These are phyloP conservation scores for Varroa destructor DNA, from an alignment of 1,140 invertebrate species.

Conservation along the genomic window DNA sequence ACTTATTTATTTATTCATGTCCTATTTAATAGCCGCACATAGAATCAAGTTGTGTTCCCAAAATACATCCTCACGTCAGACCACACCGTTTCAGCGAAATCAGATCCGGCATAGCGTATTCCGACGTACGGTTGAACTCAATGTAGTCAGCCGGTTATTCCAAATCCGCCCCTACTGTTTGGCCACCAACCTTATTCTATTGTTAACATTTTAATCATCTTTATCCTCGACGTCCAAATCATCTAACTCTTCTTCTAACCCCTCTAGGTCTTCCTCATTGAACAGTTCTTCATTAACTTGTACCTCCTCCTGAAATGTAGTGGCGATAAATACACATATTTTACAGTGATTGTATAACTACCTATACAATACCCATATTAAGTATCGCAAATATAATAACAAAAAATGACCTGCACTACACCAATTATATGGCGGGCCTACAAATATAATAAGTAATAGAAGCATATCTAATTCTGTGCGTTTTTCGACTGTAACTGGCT, in stretches of 20 bases:
- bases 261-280: slow-evolving; percentile 65
- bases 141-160: no score
- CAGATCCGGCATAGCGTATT: no score
- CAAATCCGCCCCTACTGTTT: no score
- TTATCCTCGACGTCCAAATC: slow-evolving; percentile 35
- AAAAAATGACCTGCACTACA: slow-evolving; percentile 26
- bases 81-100: no score
- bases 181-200: no score
- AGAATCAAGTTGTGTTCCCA: no score
- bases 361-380: not conserved
- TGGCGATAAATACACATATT: slow-evolving; percentile 31
- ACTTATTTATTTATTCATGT: no score
- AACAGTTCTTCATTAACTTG: slow-evolving; percentile 93
- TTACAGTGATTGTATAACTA: slow-evolving; percentile 14
- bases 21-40: no score
- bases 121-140: no score
- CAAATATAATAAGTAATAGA: not conserved
- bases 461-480: slow-evolving; percentile 1
- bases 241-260: slow-evolving; percentile 69
- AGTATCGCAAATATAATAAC: not conserved
- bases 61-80: no score
- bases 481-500: slow-evolving; percentile 28
- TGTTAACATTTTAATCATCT: not conserved
- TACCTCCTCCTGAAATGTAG: slow-evolving; percentile 39
- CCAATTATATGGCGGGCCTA: slow-evolving; percentile 26